Percentiles rank a stretch among this genome's conserved stretches.
phyloP scores from a whole-genome alignment of 1,140 invertebrate species.

The Trichonephila clavata region DNA sequence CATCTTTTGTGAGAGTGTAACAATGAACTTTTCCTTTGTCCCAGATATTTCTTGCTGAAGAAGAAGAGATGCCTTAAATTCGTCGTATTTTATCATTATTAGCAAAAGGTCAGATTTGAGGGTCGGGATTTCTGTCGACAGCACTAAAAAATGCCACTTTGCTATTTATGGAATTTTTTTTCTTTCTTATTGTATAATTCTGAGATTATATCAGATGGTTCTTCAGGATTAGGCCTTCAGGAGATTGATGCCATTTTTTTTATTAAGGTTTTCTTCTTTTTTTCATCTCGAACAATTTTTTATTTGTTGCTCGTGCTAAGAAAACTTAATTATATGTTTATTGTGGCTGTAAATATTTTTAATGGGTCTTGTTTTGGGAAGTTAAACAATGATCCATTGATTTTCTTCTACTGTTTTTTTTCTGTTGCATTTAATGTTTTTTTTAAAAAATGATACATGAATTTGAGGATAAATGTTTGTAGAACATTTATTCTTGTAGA shows the following conservation, averaged over 20 bases:
- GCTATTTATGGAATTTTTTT: slow-evolving; percentile 55
- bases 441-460: no score
- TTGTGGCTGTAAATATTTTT: no score
- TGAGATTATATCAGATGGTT: not conserved
- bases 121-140: not conserved
- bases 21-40: slow-evolving; percentile 76
- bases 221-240: not conserved
- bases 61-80: not conserved
- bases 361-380: no score
- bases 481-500: no score
- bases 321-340: no score
- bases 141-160: not conserved
- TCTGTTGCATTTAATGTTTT: no score
- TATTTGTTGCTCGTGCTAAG: no score
- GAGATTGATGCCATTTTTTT: not conserved
- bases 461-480: no score
- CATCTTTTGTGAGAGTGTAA: slow-evolving; percentile 64
- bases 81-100: slow-evolving; percentile 12
- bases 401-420: no score
- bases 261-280: not conserved
- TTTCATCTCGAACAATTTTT: no score
- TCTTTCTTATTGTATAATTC: not conserved
- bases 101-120: not conserved
- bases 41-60: slow-evolving; percentile 23
- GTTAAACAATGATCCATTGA: no score